A percentile compares a stretch with the other conserved stretches of the same genome.
phyloP scores from a whole-genome alignment of 2,888 invertebrate species.

The Crossocerus cetratus region DNA sequence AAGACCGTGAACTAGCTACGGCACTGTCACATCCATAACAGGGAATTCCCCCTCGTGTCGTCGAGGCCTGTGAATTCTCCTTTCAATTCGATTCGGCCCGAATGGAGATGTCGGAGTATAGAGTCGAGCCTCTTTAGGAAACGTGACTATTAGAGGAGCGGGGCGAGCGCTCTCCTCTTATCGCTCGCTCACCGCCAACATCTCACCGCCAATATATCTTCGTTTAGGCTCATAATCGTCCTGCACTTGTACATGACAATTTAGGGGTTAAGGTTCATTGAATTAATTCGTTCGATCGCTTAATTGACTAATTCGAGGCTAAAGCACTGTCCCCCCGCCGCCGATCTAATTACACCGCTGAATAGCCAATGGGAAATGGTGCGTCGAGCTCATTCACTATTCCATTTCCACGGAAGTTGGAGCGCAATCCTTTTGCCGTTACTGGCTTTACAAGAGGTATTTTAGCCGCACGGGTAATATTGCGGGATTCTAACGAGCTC shows the following conservation, averaged over 20 bases:
- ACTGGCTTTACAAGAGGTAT: too few species aligned
- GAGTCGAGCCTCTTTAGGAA: too few species aligned
- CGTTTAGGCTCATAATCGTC: slow-evolving; percentile 31
- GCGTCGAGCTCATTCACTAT: too few species aligned
- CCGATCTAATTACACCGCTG: slow-evolving; percentile 36
- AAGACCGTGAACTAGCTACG: slow-evolving; percentile 44
- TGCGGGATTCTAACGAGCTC: too few species aligned
- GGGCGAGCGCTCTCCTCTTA: neutral
- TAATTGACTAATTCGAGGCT: slow-evolving; percentile 51
- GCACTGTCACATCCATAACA: slow-evolving; percentile 20
- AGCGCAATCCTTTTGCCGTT: too few species aligned
- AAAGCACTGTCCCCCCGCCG: slow-evolving; percentile 40
- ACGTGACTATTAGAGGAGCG: too few species aligned
- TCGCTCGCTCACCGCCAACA: neutral
- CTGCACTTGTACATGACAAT: slow-evolving; percentile 37
- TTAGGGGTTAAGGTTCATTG: slow-evolving; percentile 53
- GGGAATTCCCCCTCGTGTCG: neutral
- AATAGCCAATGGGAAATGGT: slow-evolving; percentile 30
- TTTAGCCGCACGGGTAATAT: too few species aligned
- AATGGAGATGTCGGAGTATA: neutral
- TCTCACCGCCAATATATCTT: slow-evolving; percentile 22
- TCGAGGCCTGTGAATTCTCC: neutral
- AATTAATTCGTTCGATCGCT: slow-evolving; percentile 51
- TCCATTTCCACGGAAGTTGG: too few species aligned
- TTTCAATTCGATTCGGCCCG: neutral